A percentile compares a stretch with the other conserved stretches of the same genome.
Evolutionary conservation across 2,113 vertebrate species (phyloP).

Genomic region (Sterrhoptilus dennistouni): DNA sequence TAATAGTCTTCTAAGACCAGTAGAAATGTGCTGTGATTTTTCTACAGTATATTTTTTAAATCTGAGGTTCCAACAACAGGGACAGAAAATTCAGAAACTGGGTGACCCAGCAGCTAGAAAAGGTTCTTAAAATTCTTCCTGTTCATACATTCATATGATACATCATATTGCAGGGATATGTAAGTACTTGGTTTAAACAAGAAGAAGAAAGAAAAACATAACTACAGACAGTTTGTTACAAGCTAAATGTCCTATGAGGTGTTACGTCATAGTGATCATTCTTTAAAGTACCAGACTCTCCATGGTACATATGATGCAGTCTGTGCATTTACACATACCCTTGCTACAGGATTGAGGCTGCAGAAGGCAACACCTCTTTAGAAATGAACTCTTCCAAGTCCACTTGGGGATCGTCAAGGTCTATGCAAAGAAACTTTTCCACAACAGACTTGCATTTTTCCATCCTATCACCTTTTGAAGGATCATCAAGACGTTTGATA

Average conservation of each 20-base stretch:
- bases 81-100: not conserved
- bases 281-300: not conserved
- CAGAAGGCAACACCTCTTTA: conserved; percentile 81
- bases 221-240: not conserved
- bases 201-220: not conserved
- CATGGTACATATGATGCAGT: not conserved
- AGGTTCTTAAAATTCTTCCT: not conserved
- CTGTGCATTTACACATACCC: not conserved
- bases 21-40: not conserved
- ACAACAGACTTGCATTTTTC: conserved; percentile 84
- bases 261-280: not conserved
- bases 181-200: not conserved
- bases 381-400: conserved; percentile 84
- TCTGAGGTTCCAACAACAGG: not conserved
- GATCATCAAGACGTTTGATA: conserved; percentile 70
- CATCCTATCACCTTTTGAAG: conserved; percentile 54
- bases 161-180: not conserved
- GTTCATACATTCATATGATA: not conserved
- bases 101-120: not conserved
- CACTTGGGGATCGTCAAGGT: conserved; percentile 83
- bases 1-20: not conserved
- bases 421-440: conserved; percentile 85
- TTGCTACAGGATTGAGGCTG: conserved; percentile 67
- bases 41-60: not conserved
- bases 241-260: not conserved